Evolutionary conservation across 2,888 invertebrate genomes (phyloP).

Genomic region (Mesoligia furuncula): DNA sequence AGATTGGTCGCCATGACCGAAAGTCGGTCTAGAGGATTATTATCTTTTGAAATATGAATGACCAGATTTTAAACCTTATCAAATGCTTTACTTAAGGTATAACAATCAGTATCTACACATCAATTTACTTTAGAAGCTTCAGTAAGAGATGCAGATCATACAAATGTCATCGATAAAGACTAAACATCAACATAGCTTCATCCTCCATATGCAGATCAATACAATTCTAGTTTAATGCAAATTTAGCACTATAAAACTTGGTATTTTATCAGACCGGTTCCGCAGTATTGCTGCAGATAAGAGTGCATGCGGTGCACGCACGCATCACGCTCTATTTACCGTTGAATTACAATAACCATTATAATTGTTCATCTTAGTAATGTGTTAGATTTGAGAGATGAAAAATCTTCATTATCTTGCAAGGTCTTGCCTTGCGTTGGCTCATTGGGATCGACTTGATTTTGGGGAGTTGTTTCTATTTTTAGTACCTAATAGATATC

Average conservation of each 20-base stretch:
- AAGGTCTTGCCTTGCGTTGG: neutral
- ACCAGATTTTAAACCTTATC: neutral
- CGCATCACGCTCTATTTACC: conserved; percentile 47
- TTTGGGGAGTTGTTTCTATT: neutral
- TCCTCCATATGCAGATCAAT: neutral
- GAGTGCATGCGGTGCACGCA: conserved; percentile 9
- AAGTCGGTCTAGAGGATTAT: too few species aligned
- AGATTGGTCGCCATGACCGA: neutral
- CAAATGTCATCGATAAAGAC: neutral
- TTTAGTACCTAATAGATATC: neutral
- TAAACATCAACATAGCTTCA: neutral
- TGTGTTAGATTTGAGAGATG: neutral
- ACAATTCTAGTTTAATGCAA: neutral
- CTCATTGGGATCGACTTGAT: neutral
- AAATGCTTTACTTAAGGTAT: too few species aligned
- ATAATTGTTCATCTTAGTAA: conserved; percentile 4
- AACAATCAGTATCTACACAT: neutral
- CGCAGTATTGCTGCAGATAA: conserved; percentile 45
- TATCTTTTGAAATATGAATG: neutral
- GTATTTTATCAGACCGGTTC: conserved; percentile 45
- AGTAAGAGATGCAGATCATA: neutral
- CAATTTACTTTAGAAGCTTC: neutral
- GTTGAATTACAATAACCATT: conserved; percentile 22
- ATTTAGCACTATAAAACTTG: conserved; percentile 11
- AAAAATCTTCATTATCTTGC: neutral